phyloP scores from a whole-genome alignment of 1,140 invertebrate genomes.

The Zaprionus africanus region DNA sequence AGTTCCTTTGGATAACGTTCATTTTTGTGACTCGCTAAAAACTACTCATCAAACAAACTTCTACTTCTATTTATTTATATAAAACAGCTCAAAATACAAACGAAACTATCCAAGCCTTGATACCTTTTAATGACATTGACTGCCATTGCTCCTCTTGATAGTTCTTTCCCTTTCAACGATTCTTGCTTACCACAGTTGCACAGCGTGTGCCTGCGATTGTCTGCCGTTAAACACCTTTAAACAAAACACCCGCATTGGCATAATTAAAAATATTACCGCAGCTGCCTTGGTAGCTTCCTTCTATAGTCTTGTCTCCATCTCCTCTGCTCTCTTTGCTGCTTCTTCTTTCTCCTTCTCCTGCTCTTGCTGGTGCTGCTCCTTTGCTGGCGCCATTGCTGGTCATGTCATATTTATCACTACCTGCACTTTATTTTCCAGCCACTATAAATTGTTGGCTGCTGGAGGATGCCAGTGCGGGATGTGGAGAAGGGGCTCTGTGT shows the following conservation, averaged over 20 bases:
- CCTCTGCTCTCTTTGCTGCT: slow-evolving; percentile 4
- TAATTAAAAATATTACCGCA: slow-evolving; percentile 61
- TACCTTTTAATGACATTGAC: neutral
- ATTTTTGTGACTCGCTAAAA: no score
- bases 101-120: no score
- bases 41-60: no score
- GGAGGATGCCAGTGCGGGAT: slow-evolving; percentile 3
- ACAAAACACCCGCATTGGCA: slow-evolving; percentile 45
- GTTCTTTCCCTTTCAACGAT: neutral
- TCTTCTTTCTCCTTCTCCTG: neutral
- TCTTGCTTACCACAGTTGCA: neutral
- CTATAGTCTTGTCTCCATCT: neutral
- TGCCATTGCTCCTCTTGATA: neutral
- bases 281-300: slow-evolving; percentile 30
- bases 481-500: slow-evolving; percentile 3
- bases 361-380: neutral
- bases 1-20: no score
- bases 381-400: slow-evolving; percentile 32
- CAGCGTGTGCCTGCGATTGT: neutral
- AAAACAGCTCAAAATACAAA: no score
- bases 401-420: slow-evolving; percentile 77
- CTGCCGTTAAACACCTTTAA: slow-evolving; percentile 10
- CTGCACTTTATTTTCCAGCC: slow-evolving; percentile 62
- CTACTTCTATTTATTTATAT: no score
- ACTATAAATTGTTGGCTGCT: slow-evolving; percentile 75